Evolutionary conservation across 2,888 invertebrate genomes (phyloP).

Genomic region (Chesias legatella): DNA sequence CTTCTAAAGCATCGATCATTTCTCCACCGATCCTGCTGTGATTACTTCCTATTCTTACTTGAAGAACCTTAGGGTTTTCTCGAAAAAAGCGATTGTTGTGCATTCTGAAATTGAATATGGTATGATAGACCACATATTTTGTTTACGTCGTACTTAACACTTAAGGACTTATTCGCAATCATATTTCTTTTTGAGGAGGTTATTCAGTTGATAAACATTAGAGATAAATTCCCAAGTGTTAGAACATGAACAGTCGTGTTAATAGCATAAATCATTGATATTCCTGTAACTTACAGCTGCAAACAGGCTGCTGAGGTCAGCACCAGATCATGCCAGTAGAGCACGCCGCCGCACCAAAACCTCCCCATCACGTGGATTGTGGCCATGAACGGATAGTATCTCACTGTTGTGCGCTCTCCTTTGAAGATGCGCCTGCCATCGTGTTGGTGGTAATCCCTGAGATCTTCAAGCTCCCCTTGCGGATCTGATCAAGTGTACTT

Average conservation of each 20-base stretch:
- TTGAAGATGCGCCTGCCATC: slow-evolving; percentile 56
- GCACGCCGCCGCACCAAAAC: slow-evolving; percentile 68
- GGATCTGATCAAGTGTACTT: slow-evolving; percentile 50
- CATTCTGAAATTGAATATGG: slow-evolving; percentile 43
- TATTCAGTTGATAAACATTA: no score
- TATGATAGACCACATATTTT: no score
- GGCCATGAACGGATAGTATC: slow-evolving; percentile 65
- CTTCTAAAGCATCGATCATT: slow-evolving; percentile 58
- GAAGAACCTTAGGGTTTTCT: slow-evolving; percentile 59
- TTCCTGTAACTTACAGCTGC: slow-evolving; percentile 53
- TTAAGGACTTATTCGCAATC: no score
- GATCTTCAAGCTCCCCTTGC: slow-evolving; percentile 53
- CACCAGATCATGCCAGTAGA: slow-evolving; percentile 58
- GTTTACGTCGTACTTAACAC: no score
- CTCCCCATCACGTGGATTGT: slow-evolving; percentile 65
- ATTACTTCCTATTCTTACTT: slow-evolving; percentile 65
- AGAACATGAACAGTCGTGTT: no score
- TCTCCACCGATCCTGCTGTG: slow-evolving; percentile 69
- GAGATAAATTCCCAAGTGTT: no score
- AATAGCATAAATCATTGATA: no score
- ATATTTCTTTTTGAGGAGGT: no score
- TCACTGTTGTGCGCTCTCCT: slow-evolving; percentile 58
- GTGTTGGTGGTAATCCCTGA: slow-evolving; percentile 47
- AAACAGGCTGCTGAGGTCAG: slow-evolving; percentile 67
- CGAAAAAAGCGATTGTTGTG: slow-evolving; percentile 71